Percentiles rank a stretch among this genome's conserved stretches.
phyloP scores from a whole-genome alignment of 64 coral and sea anemone genomes.

The Dendrophyllia cribrosa region DNA sequence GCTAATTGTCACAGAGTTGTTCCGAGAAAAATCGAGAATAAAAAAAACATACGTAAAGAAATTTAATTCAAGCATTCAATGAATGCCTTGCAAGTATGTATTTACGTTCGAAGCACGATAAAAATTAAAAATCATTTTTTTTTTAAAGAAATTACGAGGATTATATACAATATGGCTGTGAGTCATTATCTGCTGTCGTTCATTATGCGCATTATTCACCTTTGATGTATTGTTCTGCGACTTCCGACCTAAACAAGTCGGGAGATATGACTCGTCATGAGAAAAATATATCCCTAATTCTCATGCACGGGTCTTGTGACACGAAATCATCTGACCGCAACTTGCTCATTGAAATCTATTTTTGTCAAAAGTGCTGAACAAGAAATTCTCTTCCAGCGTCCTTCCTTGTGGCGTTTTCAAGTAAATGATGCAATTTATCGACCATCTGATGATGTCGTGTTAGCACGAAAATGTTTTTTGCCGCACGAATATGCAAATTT shows the following conservation, averaged over 20 bases:
- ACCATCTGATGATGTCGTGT: constrained; percentile 32
- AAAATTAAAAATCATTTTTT: neutral
- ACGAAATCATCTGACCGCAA: neutral
- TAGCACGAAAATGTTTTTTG: neutral
- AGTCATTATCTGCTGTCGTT: neutral
- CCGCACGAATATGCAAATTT: constrained; percentile 56
- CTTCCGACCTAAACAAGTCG: constrained; percentile 8
- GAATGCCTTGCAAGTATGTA: too few relatives aligned
- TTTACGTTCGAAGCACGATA: too few relatives aligned
- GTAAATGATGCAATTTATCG: constrained; percentile 8
- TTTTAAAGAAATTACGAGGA: neutral
- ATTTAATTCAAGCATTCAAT: too few relatives aligned
- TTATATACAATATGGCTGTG: neutral
- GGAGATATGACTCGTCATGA: constrained; percentile 9
- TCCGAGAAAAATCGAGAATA: too few relatives aligned
- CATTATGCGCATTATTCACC: neutral
- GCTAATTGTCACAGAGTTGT: too few relatives aligned
- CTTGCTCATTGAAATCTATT: neutral
- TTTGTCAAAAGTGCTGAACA: neutral
- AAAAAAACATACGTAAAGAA: too few relatives aligned
- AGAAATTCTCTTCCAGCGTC: neutral
- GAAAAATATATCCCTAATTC: neutral
- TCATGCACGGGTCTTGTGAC: constrained; percentile 20
- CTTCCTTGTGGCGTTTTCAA: neutral
- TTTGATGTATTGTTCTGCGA: neutral